Percentiles rank a stretch among this genome's conserved stretches.
These are phyloP conservation scores for Silurus aristotelis DNA, from an alignment of 2,797 vertebrate genomes.

Conservation along the genomic window DNA sequence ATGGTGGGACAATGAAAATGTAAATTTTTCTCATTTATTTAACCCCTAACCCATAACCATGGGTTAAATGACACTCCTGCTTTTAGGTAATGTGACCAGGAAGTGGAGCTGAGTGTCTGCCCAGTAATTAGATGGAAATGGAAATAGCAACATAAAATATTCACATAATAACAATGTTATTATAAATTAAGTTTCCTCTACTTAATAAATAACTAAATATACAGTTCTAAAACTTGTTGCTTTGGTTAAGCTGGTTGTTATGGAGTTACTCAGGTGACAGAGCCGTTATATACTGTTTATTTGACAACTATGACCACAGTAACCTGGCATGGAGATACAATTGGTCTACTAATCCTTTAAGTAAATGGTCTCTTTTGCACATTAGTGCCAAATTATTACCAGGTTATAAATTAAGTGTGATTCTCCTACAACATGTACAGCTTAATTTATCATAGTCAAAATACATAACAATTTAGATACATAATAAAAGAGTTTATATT, in stretches of 20 bases:
- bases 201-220: background rate
- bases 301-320: background rate
- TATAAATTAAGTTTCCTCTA: background rate
- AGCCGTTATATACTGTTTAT: background rate
- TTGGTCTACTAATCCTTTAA: background rate
- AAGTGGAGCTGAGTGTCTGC: constrained; percentile 1
- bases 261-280: background rate
- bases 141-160: background rate
- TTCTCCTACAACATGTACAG: background rate
- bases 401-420: background rate
- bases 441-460: no score
- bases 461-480: background rate
- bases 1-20: no score
- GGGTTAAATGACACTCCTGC: background rate
- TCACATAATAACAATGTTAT: background rate
- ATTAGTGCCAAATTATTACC: background rate
- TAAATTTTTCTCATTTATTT: no score
- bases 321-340: background rate
- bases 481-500: background rate
- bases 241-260: background rate
- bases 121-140: background rate
- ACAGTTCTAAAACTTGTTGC: background rate
- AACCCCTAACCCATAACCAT: background rate
- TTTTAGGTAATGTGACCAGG: background rate
- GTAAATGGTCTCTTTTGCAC: background rate